phyloP scores from a whole-genome alignment of 2,797 vertebrate genomes.

The Fundulus diaphanus region DNA sequence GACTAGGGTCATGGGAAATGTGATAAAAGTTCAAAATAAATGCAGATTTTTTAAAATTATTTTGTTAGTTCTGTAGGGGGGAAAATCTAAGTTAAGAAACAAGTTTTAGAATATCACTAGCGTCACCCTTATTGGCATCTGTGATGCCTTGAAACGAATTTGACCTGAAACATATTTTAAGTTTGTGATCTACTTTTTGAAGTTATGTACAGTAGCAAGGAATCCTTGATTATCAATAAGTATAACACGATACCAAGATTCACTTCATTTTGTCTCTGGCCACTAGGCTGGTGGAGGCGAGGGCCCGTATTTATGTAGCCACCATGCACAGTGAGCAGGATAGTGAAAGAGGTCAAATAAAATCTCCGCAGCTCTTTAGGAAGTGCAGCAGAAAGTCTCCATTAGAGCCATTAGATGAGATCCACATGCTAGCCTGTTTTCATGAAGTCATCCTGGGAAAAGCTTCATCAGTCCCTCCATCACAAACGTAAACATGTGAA shows the following conservation, averaged over 20 bases:
- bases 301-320: no score
- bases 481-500: no score
- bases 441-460: background rate
- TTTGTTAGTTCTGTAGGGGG: background rate
- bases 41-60: background rate
- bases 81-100: background rate
- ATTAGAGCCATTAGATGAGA: background rate
- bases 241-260: no score
- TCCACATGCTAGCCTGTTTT: background rate
- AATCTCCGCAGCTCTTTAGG: background rate
- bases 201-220: no score
- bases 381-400: background rate
- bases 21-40: background rate
- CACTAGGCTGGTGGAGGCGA: no score
- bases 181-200: background rate
- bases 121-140: no score
- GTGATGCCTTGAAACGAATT: no score
- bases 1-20: background rate
- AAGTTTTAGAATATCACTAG: background rate
- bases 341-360: background rate
- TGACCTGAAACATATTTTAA: background rate
- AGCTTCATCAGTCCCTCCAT: background rate
- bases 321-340: background rate
- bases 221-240: no score
- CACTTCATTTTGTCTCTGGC: no score